Base-by-base conservation (phyloP, 2,113 vertebrate genomes). In the Lophius piscatorius region DNA sequence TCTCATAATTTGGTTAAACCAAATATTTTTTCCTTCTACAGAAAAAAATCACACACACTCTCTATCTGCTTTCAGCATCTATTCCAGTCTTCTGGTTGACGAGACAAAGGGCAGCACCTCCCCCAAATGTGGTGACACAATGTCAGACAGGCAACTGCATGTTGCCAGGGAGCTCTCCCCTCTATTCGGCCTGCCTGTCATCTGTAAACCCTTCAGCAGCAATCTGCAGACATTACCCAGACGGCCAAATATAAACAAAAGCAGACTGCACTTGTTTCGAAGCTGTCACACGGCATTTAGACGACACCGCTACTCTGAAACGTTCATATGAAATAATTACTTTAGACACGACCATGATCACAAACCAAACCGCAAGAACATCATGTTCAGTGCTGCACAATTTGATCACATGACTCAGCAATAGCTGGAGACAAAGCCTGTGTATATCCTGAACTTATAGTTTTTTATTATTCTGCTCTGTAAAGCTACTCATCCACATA, bases 191-290 rank as follows among this genome's bases (percentile, higher is more conserved):
- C 67, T 73, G 52, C 46, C 66, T 76, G 82, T 66, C 74, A 70
- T 85, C 59, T 78, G 70, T 64, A 75, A 79, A 79, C 36, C 69
- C 75, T 75, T 80, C 84, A 63, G 33, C 74, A 65, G 50, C 74
- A 59, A 80, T 82, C 70, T 74, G 74, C 20, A 48, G 78, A 83
- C 82, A 65, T 76, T 78, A 71, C 46, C 64, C 82, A 78, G 68
- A 59, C 57, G 34, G 58, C 64, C 80, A 72, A 74, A 76, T 70
- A 74, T 82, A 84, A 82, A 83, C 76, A 82, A 70, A 64, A 62
- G 63, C 71, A 81, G 49, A 18, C 74, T 50, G 48, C 31, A 5
- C 40, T 70, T 8, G 2, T 33, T 66, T 65, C 33, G 35, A 73
- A 62, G 70, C 83, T 74, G 78, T 80, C 78, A 60, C 28, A 42